Evolutionary conservation across 2,888 invertebrate species (phyloP).

Genomic region (Ophion costatus): DNA sequence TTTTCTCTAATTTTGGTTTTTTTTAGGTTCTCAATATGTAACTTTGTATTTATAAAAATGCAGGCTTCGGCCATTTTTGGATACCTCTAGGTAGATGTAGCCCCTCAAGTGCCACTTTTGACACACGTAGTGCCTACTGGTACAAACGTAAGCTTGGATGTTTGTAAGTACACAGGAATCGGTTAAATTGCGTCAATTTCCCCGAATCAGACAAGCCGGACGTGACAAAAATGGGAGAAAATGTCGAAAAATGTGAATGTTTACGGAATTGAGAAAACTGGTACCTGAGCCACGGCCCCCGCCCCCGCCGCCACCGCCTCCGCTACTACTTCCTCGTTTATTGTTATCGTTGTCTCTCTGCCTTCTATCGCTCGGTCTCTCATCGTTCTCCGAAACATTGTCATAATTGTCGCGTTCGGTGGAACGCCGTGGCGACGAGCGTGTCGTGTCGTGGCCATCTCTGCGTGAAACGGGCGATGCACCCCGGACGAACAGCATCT

Average conservation of each 20-base stretch:
- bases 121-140: too few species aligned
- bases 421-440: constrained; percentile 79
- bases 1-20: too few species aligned
- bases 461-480: constrained; percentile 87
- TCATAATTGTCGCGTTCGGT: constrained; percentile 85
- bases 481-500: constrained; percentile 92
- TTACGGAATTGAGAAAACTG: constrained; percentile 21
- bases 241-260: background rate
- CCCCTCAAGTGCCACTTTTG: too few species aligned
- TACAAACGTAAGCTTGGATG: background rate
- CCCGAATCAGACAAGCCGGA: background rate
- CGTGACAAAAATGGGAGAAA: background rate
- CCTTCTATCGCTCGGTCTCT: constrained; percentile 77
- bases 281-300: constrained; percentile 68
- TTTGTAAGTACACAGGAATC: background rate
- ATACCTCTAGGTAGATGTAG: too few species aligned
- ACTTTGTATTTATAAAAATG: too few species aligned
- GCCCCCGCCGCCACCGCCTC: constrained; percentile 24
- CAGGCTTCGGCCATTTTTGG: too few species aligned
- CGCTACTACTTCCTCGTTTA: constrained; percentile 82
- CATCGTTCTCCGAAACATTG: constrained; percentile 84
- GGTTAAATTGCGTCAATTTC: background rate
- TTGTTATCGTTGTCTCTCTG: constrained; percentile 82
- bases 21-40: too few species aligned
- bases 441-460: constrained; percentile 70